Evolutionary conservation across 1,140 invertebrate genomes (phyloP).

Genomic region (Cydia pomonella): DNA sequence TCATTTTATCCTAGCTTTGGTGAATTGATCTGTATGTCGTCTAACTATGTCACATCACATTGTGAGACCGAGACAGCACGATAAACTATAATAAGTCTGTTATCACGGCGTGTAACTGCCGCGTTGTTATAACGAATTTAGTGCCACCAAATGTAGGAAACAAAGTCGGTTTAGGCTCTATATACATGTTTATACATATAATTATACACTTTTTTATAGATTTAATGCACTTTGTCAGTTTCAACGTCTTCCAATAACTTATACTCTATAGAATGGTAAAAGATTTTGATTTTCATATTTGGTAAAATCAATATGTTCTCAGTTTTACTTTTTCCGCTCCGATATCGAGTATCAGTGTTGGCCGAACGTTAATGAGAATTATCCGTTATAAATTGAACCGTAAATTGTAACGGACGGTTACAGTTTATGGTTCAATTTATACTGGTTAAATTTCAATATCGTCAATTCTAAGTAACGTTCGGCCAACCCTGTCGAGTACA

Average conservation of each 20-base stretch:
- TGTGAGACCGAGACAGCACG: not conserved
- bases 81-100: not conserved
- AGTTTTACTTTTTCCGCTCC: too few relatives aligned
- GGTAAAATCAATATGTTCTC: too few relatives aligned
- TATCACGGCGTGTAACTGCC: slow-evolving; percentile 13
- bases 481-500: too few relatives aligned
- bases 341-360: too few relatives aligned
- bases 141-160: slow-evolving; percentile 18
- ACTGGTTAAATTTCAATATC: too few relatives aligned
- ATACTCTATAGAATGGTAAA: not conserved
- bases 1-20: not conserved
- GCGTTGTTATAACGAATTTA: slow-evolving; percentile 15
- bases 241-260: not conserved
- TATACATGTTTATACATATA: slow-evolving; percentile 22
- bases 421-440: too few relatives aligned
- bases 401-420: too few relatives aligned
- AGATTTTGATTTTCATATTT: too few relatives aligned
- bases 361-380: too few relatives aligned
- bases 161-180: slow-evolving; percentile 18
- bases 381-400: too few relatives aligned
- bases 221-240: not conserved
- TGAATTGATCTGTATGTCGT: not conserved
- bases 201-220: slow-evolving; percentile 17
- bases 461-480: too few relatives aligned
- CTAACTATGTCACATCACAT: not conserved